phyloP scores from a whole-genome alignment of 2,797 vertebrate genomes.

The Smutsia temminckii region DNA sequence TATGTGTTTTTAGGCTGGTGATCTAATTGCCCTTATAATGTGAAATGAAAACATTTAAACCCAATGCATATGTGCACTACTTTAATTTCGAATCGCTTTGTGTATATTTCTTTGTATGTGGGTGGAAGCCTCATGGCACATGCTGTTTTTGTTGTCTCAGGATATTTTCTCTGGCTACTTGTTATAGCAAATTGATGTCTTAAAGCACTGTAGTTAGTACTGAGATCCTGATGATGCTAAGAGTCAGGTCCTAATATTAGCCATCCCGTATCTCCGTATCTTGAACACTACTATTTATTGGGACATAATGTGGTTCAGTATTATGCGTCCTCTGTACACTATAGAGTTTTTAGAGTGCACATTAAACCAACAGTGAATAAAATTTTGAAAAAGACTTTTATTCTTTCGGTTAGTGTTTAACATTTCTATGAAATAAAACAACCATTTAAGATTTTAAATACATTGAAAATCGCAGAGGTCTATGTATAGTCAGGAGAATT shows the following conservation, averaged over 20 bases:
- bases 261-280: background rate
- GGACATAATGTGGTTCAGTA: background rate
- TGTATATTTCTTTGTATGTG: background rate
- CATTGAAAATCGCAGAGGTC: background rate
- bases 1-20: background rate
- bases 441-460: background rate
- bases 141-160: background rate
- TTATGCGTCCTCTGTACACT: background rate
- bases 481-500: background rate
- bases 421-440: background rate
- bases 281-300: background rate
- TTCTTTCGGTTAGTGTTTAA: background rate
- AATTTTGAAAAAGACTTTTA: background rate
- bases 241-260: background rate
- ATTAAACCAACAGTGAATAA: background rate
- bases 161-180: background rate
- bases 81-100: background rate
- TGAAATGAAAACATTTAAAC: slow-evolving; percentile 4
- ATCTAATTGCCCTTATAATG: background rate
- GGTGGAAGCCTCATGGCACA: background rate
- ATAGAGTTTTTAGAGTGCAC: background rate
- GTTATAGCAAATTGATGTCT: background rate
- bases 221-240: background rate
- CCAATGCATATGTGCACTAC: accelerated
- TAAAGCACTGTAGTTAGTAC: background rate